Evolutionary conservation across 2,888 invertebrate genomes (phyloP), one percentile per base, ranked within the genome.

Genomic region (Unio pictorum): DNA sequence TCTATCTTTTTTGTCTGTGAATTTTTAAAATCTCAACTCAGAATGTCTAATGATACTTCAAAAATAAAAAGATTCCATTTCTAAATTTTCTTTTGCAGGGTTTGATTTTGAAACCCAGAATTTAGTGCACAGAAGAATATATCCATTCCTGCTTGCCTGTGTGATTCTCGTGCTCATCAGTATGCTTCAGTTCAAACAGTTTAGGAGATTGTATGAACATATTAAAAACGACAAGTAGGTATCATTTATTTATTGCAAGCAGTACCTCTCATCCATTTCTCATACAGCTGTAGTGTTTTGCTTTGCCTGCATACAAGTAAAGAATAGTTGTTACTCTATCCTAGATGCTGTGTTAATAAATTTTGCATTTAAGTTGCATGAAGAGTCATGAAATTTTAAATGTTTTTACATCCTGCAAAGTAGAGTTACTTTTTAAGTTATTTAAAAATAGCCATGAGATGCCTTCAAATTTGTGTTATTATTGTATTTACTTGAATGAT

Each of bases 211-310:
- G 26, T 98, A 98, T 90, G 96, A 98, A 89, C 98, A 98, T 91
- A 99, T 99, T 87, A 98, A 98, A 91, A 99, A 99, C 91, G 99
- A 99, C 91, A 99, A 98, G 91, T 98, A 86, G 87, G 90, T 81
- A 60, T n/a, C 55, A 60, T 34, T 61, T 61, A 11, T 45, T 45
- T 45, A 11, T 45, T 45, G 11, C 45, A 45, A 45, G 17, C 11
- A 57, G n/a, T 55, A 56, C 57, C 7, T 30, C 4, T 11, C 58
- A 26, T 30, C 20, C 17, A 20, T 20, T 26, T 28, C 11, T 11
- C 45, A 8, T 11, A 45, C 11, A 11, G 8, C 45, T 1, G 11
- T 45, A 45, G 45, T 45, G 11, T 45, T 45, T 45, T 45, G 11
- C 11, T 1, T 45, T 11, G 11, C 45, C 45, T 8, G 34, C 34